These are phyloP conservation scores for Prostheceraeus crozeri DNA, from an alignment of 2,888 invertebrate species.

Conservation along the genomic window DNA sequence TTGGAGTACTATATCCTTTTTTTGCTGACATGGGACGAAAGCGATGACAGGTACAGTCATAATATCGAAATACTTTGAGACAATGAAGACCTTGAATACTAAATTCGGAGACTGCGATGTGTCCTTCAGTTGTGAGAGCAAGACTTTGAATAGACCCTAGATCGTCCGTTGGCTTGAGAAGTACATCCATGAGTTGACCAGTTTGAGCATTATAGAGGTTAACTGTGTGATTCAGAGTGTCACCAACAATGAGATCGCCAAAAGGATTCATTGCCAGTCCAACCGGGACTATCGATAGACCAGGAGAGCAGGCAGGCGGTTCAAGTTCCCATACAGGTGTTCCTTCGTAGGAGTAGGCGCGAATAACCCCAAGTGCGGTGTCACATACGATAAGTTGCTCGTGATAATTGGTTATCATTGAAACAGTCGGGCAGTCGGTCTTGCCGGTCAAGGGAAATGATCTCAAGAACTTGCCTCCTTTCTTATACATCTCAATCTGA, in stretches of 20 bases:
- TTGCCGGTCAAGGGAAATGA: neutral
- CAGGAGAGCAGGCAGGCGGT: constrained; percentile 43
- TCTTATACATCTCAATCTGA: constrained; percentile 24
- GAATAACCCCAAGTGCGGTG: constrained; percentile 43
- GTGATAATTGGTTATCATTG: neutral
- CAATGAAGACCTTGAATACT: constrained; percentile 48
- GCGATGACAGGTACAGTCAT: constrained; percentile 46
- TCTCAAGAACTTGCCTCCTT: constrained; percentile 28
- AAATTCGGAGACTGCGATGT: constrained; percentile 48
- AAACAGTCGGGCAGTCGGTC: neutral
- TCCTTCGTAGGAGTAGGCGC: constrained; percentile 46
- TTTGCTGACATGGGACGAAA: neutral
- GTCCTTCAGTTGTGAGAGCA: constrained; percentile 50
- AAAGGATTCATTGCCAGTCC: constrained; percentile 46
- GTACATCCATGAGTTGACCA: constrained; percentile 45
- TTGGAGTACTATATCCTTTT: constrained; percentile 21
- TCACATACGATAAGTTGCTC: constrained; percentile 45
- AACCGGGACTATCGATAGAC: constrained; percentile 45
- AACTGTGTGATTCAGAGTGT: constrained; percentile 48
- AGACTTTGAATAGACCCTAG: constrained; percentile 47
- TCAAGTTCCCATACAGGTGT: constrained; percentile 44
- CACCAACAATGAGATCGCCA: constrained; percentile 46
- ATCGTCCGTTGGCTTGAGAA: constrained; percentile 47
- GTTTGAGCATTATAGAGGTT: constrained; percentile 46
- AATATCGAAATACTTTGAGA: constrained; percentile 50